phyloP scores from a whole-genome alignment of 2,888 invertebrate species.

The Nemapogon koenigi region DNA sequence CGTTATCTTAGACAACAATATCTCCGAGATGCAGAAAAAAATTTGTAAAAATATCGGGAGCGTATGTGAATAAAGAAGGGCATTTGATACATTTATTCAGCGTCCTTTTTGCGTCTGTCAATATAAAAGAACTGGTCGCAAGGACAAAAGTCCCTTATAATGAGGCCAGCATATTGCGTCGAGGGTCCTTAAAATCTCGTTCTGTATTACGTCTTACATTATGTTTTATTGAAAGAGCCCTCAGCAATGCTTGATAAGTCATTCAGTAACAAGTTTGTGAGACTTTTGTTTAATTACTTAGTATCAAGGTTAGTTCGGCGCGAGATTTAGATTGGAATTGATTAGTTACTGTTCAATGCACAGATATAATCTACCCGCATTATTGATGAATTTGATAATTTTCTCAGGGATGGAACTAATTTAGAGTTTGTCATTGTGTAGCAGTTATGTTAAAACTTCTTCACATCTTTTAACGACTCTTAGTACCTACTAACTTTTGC shows the following conservation, averaged over 20 bases:
- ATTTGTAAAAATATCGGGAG: constrained; percentile 27
- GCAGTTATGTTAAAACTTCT: no score
- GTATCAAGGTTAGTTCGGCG: no score
- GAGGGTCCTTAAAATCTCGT: constrained; percentile 50
- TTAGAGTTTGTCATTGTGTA: no score
- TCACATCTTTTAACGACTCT: no score
- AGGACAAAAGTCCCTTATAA: constrained; percentile 63
- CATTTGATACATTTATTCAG: constrained; percentile 58
- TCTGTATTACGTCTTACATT: constrained; percentile 40
- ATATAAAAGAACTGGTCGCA: constrained; percentile 49
- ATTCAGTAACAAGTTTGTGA: constrained; percentile 4
- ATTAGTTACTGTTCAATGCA: no score
- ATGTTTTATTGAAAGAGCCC: constrained; percentile 29
- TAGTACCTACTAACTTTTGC: no score
- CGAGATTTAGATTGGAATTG: no score
- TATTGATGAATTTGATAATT: no score
- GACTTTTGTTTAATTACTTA: constrained; percentile 7
- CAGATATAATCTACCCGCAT: no score
- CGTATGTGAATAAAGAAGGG: constrained; percentile 49
- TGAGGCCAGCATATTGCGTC: constrained; percentile 58
- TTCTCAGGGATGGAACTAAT: no score
- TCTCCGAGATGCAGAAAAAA: no score
- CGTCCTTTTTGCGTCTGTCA: constrained; percentile 44
- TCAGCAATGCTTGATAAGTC: constrained; percentile 6
- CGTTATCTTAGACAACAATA: no score